phyloP scores from a whole-genome alignment of 1,140 invertebrate species.

The Drosophila parabipectinata region DNA sequence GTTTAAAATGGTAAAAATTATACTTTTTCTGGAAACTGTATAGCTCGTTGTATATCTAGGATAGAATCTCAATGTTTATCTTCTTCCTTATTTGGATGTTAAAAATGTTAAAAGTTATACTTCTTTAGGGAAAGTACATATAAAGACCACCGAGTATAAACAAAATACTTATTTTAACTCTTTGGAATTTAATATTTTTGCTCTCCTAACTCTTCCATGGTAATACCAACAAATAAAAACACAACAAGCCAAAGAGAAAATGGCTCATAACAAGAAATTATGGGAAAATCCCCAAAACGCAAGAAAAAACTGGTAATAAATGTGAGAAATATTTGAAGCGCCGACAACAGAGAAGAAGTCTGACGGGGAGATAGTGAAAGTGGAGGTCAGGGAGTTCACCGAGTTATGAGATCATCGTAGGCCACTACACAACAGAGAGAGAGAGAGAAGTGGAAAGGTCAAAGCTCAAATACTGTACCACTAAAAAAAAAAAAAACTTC shows the following conservation, averaged over 20 bases:
- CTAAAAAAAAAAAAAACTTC: too few species aligned
- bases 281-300: slow-evolving; percentile 41
- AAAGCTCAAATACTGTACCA: neutral
- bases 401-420: slow-evolving; percentile 42
- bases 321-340: slow-evolving; percentile 45
- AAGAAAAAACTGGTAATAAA: slow-evolving; percentile 47
- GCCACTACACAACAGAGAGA: neutral
- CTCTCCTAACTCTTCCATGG: slow-evolving; percentile 37
- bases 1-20: too few species aligned
- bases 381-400: slow-evolving; percentile 50
- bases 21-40: too few species aligned
- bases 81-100: too few species aligned
- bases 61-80: too few species aligned
- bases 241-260: slow-evolving; percentile 32
- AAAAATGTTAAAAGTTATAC: too few species aligned
- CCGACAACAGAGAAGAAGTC: slow-evolving; percentile 1
- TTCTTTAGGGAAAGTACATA: too few species aligned
- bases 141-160: too few species aligned
- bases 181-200: slow-evolving; percentile 60
- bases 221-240: slow-evolving; percentile 60
- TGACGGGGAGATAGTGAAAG: slow-evolving; percentile 42
- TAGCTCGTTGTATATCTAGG: too few species aligned
- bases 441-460: slow-evolving; percentile 4
- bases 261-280: slow-evolving; percentile 40
- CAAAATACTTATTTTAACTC: slow-evolving; percentile 26